These are phyloP conservation scores for Xestia rhomboidea DNA, from an alignment of 2,888 invertebrate species.

Conservation along the genomic window DNA sequence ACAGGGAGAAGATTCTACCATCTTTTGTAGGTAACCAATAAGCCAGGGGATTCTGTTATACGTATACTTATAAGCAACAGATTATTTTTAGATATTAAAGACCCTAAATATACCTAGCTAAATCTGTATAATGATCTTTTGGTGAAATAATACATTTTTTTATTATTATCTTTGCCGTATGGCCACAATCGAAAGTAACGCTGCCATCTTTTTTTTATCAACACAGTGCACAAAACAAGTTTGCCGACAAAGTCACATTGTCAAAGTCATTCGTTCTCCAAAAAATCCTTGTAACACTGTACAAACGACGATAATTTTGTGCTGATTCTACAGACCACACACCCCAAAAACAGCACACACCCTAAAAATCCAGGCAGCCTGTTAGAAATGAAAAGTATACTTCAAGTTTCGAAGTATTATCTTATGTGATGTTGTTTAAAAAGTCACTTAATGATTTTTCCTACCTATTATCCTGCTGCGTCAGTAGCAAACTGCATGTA, in stretches of 20 bases:
- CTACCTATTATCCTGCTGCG: constrained; percentile 93
- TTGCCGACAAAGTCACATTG: not conserved
- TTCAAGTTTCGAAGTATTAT: not conserved
- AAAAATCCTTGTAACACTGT: not conserved
- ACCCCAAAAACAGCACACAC: too few relatives aligned
- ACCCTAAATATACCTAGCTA: not conserved
- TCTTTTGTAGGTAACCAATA: not conserved
- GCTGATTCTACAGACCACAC: too few relatives aligned
- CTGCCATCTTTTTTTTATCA: not conserved
- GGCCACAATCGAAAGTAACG: not conserved
- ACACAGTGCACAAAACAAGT: not conserved
- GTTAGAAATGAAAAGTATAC: not conserved
- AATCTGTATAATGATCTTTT: not conserved
- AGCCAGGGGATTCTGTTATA: not conserved
- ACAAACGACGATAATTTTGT: not conserved
- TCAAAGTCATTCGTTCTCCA: not conserved
- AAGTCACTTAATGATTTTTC: not conserved
- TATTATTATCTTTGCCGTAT: too few relatives aligned
- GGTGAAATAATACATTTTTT: too few relatives aligned
- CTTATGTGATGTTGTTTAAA: not conserved
- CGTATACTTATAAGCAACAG: not conserved
- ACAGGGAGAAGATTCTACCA: not conserved
- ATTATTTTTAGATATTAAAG: not conserved
- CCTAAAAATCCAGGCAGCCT: not conserved
- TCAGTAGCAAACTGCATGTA: constrained; percentile 96